A percentile compares a stretch with the other conserved stretches of the same genome.
Conservation (phyloP, 2,797 vertebrate species). For the Odontamblyopus lacepedii region DNA sequence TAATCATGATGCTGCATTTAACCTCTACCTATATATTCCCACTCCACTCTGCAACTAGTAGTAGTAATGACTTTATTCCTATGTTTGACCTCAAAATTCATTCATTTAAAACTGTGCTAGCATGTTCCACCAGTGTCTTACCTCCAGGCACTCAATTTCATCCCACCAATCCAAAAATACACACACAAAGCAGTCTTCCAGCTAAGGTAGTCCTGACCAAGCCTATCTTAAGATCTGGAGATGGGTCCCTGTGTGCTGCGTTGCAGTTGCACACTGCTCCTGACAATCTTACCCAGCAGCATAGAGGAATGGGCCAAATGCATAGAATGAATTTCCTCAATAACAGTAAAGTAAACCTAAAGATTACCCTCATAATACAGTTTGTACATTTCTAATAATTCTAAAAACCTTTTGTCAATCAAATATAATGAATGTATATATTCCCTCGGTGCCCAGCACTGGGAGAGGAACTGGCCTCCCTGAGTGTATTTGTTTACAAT, state of each 20-base stretch:
- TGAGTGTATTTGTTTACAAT: constrained; percentile 11
- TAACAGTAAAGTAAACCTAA: not conserved
- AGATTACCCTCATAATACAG: not conserved
- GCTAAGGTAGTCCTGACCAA: not conserved
- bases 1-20: too few species aligned
- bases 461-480: not conserved
- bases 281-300: not conserved
- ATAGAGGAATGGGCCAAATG: not conserved
- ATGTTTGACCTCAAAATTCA: not conserved
- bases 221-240: not conserved
- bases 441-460: not conserved
- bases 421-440: not conserved
- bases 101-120: not conserved
- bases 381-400: not conserved
- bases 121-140: not conserved
- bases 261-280: not conserved
- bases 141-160: not conserved
- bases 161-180: not conserved
- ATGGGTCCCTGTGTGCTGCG: not conserved
- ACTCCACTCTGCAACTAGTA: not conserved
- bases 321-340: not conserved
- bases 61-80: not conserved
- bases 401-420: not conserved
- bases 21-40: not conserved
- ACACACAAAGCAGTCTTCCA: not conserved